Evolutionary conservation across 30 jellyfish, hydroid and myxozoan genomes (phyloP).

Genomic region (Mastigias papua): DNA sequence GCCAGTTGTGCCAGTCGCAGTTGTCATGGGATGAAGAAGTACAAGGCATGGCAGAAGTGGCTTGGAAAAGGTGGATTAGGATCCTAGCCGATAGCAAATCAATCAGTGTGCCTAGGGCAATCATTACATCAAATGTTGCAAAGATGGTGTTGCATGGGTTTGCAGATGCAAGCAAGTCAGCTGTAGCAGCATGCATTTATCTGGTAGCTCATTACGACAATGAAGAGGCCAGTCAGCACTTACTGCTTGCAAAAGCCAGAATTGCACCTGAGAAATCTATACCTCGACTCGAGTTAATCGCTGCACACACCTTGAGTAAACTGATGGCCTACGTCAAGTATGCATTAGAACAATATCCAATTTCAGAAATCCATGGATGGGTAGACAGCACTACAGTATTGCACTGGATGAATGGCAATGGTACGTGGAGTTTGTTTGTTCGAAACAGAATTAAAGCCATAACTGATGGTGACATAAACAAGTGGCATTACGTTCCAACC

Average conservation of each 20-base stretch:
- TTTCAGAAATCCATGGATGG: conserved; percentile 43
- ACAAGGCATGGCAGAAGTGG: conserved; percentile 29
- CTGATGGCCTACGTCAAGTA: conserved; percentile 18
- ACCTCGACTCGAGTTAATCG: conserved; percentile 75
- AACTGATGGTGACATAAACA: not conserved
- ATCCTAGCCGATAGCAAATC: conserved; percentile 25
- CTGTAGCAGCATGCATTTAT: conserved; percentile 53
- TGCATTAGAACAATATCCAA: conserved; percentile 6
- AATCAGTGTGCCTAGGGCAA: conserved; percentile 36
- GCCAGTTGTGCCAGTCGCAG: conserved; percentile 67
- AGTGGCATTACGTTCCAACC: conserved; percentile 64
- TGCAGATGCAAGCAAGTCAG: conserved; percentile 49
- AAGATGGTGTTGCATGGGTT: conserved; percentile 63
- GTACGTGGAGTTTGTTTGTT: conserved; percentile 33
- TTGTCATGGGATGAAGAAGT: conserved; percentile 75
- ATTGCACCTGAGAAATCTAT: conserved; percentile 45
- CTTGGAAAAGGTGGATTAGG: conserved; percentile 61
- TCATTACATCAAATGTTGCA: conserved; percentile 25
- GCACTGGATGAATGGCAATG: conserved; percentile 61
- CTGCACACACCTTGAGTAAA: conserved; percentile 57
- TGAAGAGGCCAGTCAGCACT: conserved; percentile 45
- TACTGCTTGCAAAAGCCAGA: conserved; percentile 62
- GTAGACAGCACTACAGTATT: conserved; percentile 74
- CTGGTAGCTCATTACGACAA: conserved; percentile 28
- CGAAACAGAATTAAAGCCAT: conserved; percentile 34